Conservation (phyloP, 2,797 vertebrate species). For the Podarcis siculus region DNA sequence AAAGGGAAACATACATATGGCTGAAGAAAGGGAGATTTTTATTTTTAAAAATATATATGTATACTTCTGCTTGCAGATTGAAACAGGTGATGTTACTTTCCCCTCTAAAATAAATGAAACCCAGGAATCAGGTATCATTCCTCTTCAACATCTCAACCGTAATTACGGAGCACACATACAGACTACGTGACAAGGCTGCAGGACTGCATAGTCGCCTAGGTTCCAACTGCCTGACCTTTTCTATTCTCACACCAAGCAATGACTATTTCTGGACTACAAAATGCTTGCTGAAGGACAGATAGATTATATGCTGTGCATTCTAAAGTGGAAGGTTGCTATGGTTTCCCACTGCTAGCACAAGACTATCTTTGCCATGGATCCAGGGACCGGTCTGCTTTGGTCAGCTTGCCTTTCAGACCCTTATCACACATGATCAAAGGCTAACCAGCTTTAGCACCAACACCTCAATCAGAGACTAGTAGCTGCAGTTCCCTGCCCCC, state of each 20-base stretch:
- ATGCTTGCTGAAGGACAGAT: slow-evolving; percentile 71
- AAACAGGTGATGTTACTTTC: slow-evolving; percentile 8
- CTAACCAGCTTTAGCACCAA: neutral
- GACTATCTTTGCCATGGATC: slow-evolving; percentile 49
- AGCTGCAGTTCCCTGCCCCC: neutral
- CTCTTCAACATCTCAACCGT: neutral
- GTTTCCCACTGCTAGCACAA: slow-evolving; percentile 70
- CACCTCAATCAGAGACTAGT: neutral
- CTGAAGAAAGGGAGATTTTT: neutral
- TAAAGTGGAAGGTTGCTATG: slow-evolving; percentile 75
- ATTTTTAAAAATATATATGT: neutral
- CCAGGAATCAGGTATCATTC: neutral
- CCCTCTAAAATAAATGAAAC: neutral
- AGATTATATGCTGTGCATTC: slow-evolving; percentile 71
- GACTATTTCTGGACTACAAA: slow-evolving; percentile 73
- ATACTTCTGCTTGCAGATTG: neutral
- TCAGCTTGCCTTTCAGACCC: neutral
- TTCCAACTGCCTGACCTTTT: slow-evolving; percentile 64
- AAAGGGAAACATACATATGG: neutral
- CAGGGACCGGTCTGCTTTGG: neutral
- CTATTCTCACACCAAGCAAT: slow-evolving; percentile 62
- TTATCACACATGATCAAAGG: neutral
- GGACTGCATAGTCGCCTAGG: slow-evolving; percentile 39
- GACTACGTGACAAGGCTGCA: slow-evolving; percentile 10
- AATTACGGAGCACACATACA: slow-evolving; percentile 3